phyloP scores from a whole-genome alignment of 2,113 vertebrate genomes.

The Poeciliopsis prolifica region DNA sequence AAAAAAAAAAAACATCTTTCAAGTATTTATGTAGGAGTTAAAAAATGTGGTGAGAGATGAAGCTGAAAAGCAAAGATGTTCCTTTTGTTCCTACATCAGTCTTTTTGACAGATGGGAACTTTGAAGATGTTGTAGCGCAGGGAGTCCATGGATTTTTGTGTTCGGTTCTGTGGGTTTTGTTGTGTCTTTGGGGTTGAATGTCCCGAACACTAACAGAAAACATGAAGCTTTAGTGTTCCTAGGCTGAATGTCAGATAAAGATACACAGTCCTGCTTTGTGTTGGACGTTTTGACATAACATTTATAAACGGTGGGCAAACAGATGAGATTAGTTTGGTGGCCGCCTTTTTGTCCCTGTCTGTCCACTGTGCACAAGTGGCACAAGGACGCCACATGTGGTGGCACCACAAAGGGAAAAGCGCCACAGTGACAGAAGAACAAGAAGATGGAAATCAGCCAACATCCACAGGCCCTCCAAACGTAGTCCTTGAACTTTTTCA shows the following conservation, averaged over 20 bases:
- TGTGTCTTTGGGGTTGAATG: slow-evolving; percentile 13
- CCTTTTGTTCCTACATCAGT: slow-evolving; percentile 29
- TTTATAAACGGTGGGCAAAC: slow-evolving; percentile 24
- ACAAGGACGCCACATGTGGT: slow-evolving; percentile 25
- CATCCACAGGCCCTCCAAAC: background rate
- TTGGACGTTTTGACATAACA: slow-evolving; percentile 14
- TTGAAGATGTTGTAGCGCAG: slow-evolving; percentile 13
- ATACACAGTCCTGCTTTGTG: slow-evolving; percentile 1
- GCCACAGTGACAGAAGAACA: slow-evolving; percentile 4
- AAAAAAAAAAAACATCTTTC: background rate
- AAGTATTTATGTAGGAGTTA: slow-evolving; percentile 25
- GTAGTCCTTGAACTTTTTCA: background rate
- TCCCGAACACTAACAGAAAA: slow-evolving; percentile 31
- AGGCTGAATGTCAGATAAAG: background rate
- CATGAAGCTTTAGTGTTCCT: background rate
- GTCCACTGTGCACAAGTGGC: slow-evolving; percentile 31
- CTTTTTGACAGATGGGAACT: slow-evolving; percentile 15
- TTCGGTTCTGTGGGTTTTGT: background rate
- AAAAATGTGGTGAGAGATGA: slow-evolving; percentile 34
- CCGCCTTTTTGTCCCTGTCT: background rate
- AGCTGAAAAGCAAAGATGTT: slow-evolving; percentile 8
- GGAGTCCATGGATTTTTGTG: background rate
- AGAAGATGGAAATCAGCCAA: background rate
- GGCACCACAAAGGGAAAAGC: slow-evolving; percentile 5
- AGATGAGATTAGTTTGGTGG: slow-evolving; percentile 6